Evolutionary conservation across 1,140 invertebrate genomes (phyloP), one percentile per base, ranked within the genome.

Genomic region (Thaumetopoea pityocampa): DNA sequence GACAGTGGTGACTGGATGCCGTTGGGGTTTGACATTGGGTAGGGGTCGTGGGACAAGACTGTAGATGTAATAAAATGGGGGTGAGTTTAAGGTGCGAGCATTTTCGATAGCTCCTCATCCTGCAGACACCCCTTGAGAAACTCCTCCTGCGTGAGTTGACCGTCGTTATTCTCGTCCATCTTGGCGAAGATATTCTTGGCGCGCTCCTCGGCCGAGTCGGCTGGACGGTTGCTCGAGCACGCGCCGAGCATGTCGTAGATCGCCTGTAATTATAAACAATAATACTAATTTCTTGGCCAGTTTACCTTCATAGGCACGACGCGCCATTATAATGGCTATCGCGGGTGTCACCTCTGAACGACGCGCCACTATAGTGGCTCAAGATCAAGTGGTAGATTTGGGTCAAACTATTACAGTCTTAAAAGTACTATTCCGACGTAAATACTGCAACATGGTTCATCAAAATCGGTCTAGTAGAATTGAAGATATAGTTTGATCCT

Each of bases 121-220:
- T 98, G 96, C 64, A 99, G 91, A 81, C 98, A 99, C 27, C 98
- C 98, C 82, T 98, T 98, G 14, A 99, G 92, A 86, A 99, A 99
- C 86, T 99, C 98, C 49, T 99, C 96, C 85, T 99, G 95, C 23
- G 97, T 98, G 62, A 99, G 89, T 74, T 98, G 96, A 26, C 97
- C 97, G 85, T 99, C 98, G 85, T 96, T 96, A 88, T 99, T 99
- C 77, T 96, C 93, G 78, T 99, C 98, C 97, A 99, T 99, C 86
- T 99, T 99, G 27, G 95, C 94, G 86, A 99, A 99, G 55, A 99
- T 99, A 82, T 97, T 98, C 86, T 97, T 96, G 44, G 98, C 97
- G 55, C 98, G 88, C 72, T 99, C 96, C 72, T 98, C 96, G 6
- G 98, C 96, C 8, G 94, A 95, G 79, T 96, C 95, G 20, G 94